These are phyloP conservation scores for Cepaea nemoralis DNA, from an alignment of 1,140 invertebrate species.

Conservation along the genomic window DNA sequence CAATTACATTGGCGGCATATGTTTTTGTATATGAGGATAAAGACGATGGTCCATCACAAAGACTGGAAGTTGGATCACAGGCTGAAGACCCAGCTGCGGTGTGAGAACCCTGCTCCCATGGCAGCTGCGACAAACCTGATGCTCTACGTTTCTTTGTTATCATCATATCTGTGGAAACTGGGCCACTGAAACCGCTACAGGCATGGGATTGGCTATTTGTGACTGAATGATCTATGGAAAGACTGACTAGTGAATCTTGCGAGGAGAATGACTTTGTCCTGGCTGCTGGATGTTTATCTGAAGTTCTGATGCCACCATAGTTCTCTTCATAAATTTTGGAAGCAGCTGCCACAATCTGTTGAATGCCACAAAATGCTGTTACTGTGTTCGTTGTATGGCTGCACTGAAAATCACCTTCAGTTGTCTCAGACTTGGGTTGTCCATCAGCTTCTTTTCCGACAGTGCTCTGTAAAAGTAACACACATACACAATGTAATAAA, in stretches of 20 bases:
- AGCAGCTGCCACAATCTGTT: slow-evolving; percentile 27
- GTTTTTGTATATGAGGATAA: not conserved
- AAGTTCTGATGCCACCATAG: not conserved
- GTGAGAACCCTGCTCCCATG: slow-evolving; percentile 35
- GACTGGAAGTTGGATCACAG: not conserved
- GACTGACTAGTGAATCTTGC: not conserved
- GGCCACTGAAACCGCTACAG: no score
- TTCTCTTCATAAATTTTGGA: slow-evolving; percentile 28
- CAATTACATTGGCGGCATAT: not conserved
- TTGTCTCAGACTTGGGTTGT: not conserved
- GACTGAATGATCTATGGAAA: not conserved
- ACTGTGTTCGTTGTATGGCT: not conserved
- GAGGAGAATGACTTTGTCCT: not conserved
- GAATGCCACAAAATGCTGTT: slow-evolving; percentile 24
- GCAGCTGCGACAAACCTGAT: not conserved
- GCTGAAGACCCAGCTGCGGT: not conserved
- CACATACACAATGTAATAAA: not conserved
- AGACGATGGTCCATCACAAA: not conserved
- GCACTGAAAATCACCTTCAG: not conserved
- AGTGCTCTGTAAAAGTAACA: not conserved
- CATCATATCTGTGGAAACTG: not conserved
- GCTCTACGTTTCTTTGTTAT: not conserved
- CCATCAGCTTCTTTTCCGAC: not conserved
- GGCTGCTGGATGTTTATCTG: not conserved
- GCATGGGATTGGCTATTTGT: not conserved